Base-by-base conservation (phyloP, 2,888 invertebrate species). In the Chydorus sphaericus region DNA sequence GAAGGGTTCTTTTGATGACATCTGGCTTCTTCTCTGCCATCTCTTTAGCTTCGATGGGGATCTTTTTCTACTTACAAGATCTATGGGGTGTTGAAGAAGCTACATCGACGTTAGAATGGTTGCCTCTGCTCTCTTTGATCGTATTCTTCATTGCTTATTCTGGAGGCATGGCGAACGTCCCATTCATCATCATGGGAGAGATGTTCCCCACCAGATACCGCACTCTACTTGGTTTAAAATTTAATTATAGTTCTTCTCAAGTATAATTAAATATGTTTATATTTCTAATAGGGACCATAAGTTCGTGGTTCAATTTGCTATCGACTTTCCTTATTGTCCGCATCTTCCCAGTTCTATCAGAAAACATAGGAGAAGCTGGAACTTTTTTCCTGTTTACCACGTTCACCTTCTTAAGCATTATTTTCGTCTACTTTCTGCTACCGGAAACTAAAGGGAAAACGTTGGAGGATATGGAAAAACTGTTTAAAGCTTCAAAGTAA, bases 231-330 rank as follows among this genome's bases (percentile, higher is more conserved):
- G n/a, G n/a, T n/a, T n/a, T n/a, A n/a, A n/a, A n/a, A n/a, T n/a
- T n/a, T n/a, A n/a, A n/a, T n/a, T n/a, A n/a, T n/a, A n/a, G n/a
- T n/a, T n/a, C n/a, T n/a, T n/a, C n/a, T n/a, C n/a, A n/a, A n/a
- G n/a, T n/a, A n/a, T n/a, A n/a, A n/a, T n/a, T n/a, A n/a, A n/a
- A n/a, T n/a, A n/a, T n/a, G n/a, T n/a, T n/a, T n/a, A n/a, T n/a
- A n/a, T n/a, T n/a, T n/a, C n/a, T n/a, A 56, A 57, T 30, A 56
- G 61, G 37, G 38, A 55, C 14, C 44, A 52, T 33, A 48, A 52
- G 28, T 51, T 61, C 39, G 14, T 57, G 23, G 44, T 59, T 54
- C 38, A 58, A 54, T 16, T 30, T 57, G 8, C 59, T 37, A 33
- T 59, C 29, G 54, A 59, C 39, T 3, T 60, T 20, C 16, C 54